Evolutionary conservation across 2,113 vertebrate genomes (phyloP).

Genomic region (Rhinichthys klamathensis): DNA sequence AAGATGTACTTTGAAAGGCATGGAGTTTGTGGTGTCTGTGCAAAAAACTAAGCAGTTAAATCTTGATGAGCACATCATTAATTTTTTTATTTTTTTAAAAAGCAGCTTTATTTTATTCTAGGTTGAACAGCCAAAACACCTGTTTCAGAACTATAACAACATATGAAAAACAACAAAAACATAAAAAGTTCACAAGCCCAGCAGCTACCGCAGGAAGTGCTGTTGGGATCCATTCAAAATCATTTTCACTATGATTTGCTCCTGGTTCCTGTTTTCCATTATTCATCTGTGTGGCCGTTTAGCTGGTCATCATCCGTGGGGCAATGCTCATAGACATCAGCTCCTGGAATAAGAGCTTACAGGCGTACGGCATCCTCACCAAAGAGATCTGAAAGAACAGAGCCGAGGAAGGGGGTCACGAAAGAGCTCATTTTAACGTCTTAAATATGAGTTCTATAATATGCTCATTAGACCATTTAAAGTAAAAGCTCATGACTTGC

Average conservation of each 20-base stretch:
- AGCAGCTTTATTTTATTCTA: constrained; percentile 42
- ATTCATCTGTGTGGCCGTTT: background rate
- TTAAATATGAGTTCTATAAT: background rate
- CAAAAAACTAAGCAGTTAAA: background rate
- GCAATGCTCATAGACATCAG: constrained; percentile 99
- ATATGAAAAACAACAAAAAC: constrained; percentile 14
- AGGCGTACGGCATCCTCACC: constrained; percentile 96
- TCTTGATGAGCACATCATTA: background rate
- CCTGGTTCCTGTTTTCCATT: background rate
- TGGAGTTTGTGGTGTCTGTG: constrained; percentile 2
- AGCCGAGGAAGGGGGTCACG: background rate
- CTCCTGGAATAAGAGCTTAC: constrained; percentile 97
- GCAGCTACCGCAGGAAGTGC: constrained; percentile 20
- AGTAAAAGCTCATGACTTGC: background rate
- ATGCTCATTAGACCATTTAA: background rate
- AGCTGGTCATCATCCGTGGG: constrained; percentile 94
- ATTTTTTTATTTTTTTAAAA: constrained; percentile 9
- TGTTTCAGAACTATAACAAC: constrained; percentile 8
- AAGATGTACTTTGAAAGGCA: constrained; percentile 4
- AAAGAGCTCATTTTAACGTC: background rate
- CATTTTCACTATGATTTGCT: background rate
- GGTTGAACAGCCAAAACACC: background rate
- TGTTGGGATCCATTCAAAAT: constrained; percentile 14
- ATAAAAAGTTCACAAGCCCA: background rate
- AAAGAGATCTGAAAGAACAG: constrained; percentile 86